A percentile compares a stretch with the other conserved stretches of the same genome.
Evolutionary conservation across 1,140 invertebrate genomes (phyloP).

Genomic region (Limonius californicus): DNA sequence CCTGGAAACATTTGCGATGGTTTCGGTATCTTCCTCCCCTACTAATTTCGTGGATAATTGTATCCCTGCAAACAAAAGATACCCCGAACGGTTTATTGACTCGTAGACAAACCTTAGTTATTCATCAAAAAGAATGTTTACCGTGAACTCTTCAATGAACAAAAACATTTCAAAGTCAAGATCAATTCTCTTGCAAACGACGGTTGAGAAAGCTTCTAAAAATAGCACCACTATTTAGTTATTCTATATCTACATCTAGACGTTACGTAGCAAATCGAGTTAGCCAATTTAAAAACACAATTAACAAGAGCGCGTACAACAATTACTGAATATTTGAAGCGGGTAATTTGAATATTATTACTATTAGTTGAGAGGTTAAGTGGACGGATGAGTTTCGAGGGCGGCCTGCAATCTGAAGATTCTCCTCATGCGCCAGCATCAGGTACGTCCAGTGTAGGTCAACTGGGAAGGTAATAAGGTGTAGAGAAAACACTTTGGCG

Average conservation of each 20-base stretch:
- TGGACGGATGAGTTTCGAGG: not conserved
- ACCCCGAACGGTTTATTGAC: no score
- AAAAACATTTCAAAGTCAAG: constrained; percentile 9
- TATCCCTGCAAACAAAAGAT: no score
- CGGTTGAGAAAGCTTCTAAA: constrained; percentile 2
- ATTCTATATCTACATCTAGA: not conserved
- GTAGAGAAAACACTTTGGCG: constrained; percentile 21
- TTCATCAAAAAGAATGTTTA: constrained; percentile 5
- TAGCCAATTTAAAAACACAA: not conserved
- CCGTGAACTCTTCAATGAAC: not conserved
- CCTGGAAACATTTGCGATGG: no score
- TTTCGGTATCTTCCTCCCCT: no score
- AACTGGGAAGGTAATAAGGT: constrained; percentile 16
- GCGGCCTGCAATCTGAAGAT: not conserved
- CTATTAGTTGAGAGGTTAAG: no score
- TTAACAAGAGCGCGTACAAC: no score
- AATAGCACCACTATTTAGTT: constrained; percentile 4
- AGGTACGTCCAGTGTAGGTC: constrained; percentile 2
- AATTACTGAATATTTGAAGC: no score
- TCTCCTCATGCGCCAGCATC: not conserved
- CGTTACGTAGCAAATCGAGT: not conserved
- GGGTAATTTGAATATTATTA: no score
- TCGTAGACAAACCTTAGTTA: no score
- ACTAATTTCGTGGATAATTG: no score
- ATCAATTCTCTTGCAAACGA: constrained; percentile 5